Percentiles rank a stretch among this genome's conserved stretches.
These are phyloP conservation scores for Hyla sarda DNA, from an alignment of 2,113 vertebrate species.

Conservation along the genomic window DNA sequence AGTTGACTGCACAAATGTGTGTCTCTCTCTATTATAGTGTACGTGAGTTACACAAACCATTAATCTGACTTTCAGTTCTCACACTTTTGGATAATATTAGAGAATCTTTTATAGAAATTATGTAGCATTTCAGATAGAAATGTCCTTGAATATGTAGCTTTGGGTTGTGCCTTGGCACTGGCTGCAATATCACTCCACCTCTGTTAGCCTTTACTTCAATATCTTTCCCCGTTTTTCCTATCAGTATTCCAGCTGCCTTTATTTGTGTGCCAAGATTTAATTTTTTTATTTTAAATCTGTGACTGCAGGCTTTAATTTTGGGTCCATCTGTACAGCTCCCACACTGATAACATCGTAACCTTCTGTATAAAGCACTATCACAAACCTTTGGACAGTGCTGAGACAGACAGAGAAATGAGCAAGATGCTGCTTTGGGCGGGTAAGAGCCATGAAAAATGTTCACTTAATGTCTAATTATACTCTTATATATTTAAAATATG, in stretches of 20 bases:
- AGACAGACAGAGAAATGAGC: slow-evolving; percentile 43
- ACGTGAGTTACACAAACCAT: too few species aligned
- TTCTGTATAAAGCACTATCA: slow-evolving; percentile 34
- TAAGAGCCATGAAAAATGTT: background rate
- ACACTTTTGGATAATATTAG: too few species aligned
- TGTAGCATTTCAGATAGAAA: too few species aligned
- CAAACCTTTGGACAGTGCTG: background rate
- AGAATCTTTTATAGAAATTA: too few species aligned
- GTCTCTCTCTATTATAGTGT: too few species aligned
- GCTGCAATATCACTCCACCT: background rate
- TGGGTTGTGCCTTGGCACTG: too few species aligned
- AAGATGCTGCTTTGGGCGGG: slow-evolving; percentile 59
- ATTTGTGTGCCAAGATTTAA: slow-evolving; percentile 12
- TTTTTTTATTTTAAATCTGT: background rate
- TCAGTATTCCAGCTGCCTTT: background rate
- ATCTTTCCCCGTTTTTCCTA: background rate
- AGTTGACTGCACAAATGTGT: too few species aligned
- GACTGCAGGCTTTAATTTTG: background rate
- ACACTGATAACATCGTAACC: slow-evolving; percentile 48
- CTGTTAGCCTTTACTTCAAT: background rate
- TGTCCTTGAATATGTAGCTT: too few species aligned
- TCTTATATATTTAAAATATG: too few species aligned
- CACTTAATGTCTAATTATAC: background rate
- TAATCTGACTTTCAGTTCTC: too few species aligned
- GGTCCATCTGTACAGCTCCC: slow-evolving; percentile 47